Conservation (phyloP, 2,797 vertebrate species). For the Amazona finschi region DNA sequence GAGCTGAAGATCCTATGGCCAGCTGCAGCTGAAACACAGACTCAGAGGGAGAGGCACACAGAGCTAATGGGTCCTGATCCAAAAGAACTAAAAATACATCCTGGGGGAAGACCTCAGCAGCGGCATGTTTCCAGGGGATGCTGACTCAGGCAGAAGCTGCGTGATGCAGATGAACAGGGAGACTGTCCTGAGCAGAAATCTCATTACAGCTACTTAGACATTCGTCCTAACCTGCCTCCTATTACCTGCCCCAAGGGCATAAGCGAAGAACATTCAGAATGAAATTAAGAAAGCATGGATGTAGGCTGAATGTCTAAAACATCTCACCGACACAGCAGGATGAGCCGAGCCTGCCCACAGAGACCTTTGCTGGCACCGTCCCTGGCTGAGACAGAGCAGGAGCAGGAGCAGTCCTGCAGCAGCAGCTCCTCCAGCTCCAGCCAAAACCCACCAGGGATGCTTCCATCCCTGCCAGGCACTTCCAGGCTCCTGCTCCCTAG, state of each 20-base stretch:
- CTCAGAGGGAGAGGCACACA: background rate
- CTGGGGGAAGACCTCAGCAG: slow-evolving; percentile 43
- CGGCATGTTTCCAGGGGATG: background rate
- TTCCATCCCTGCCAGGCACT: background rate
- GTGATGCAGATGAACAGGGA: background rate
- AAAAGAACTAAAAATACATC: slow-evolving; percentile 60
- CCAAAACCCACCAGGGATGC: rapidly evolving
- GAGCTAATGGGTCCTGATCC: slow-evolving; percentile 36
- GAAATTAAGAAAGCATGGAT: slow-evolving; percentile 46
- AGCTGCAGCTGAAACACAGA: background rate
- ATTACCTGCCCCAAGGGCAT: slow-evolving; percentile 43
- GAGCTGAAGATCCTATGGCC: background rate
- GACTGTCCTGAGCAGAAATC: slow-evolving; percentile 38
- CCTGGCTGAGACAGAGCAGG: background rate
- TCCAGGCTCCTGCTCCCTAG: background rate
- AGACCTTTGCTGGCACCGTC: background rate
- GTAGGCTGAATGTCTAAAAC: slow-evolving; percentile 17
- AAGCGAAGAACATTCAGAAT: slow-evolving; percentile 42
- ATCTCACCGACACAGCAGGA: slow-evolving; percentile 3
- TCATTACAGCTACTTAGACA: slow-evolving; percentile 52
- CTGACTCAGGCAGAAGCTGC: slow-evolving; percentile 43
- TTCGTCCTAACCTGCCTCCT: slow-evolving; percentile 48
- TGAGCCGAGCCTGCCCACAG: rapidly evolving
- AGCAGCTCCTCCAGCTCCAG: background rate
- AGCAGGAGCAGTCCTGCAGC: background rate